Percentiles rank a stretch among this genome's conserved stretches.
phyloP scores from a whole-genome alignment of 2,888 invertebrate genomes.

The Cataglyphis cursor region DNA sequence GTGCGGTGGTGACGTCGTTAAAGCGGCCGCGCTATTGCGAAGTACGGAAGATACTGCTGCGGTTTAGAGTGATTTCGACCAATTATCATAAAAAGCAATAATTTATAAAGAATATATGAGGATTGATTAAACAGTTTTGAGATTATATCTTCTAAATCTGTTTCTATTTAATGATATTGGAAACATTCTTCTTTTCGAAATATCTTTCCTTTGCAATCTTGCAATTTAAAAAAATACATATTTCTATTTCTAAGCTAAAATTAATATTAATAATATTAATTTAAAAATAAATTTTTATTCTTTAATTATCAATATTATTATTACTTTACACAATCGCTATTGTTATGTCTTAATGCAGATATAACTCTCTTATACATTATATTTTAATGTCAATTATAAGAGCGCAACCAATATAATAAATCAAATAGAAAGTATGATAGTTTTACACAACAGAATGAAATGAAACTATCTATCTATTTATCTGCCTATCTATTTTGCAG shows the following conservation, averaged over 20 bases:
- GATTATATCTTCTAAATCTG: not conserved
- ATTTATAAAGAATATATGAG: not conserved
- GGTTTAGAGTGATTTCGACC: slow-evolving; percentile 74
- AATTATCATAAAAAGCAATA: not conserved
- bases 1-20: slow-evolving; percentile 84
- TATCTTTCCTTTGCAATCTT: not conserved
- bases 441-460: too few relatives aligned
- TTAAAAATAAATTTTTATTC: not conserved
- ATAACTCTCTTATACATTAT: not conserved
- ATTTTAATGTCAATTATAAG: not conserved
- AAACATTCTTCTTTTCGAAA: not conserved
- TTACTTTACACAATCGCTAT: not conserved
- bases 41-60: slow-evolving; percentile 84
- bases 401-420: not conserved
- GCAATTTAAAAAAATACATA: not conserved
- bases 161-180: not conserved
- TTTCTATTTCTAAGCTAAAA: not conserved
- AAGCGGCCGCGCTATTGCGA: slow-evolving; percentile 84
- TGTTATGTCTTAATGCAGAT: not conserved
- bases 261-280: slow-evolving; percentile 12
- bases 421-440: not conserved
- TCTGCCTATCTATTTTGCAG: too few relatives aligned
- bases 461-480: not conserved
- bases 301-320: not conserved
- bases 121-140: slow-evolving; percentile 21